Conservation (phyloP, 2,797 vertebrate genomes). For the Liasis olivaceus region DNA sequence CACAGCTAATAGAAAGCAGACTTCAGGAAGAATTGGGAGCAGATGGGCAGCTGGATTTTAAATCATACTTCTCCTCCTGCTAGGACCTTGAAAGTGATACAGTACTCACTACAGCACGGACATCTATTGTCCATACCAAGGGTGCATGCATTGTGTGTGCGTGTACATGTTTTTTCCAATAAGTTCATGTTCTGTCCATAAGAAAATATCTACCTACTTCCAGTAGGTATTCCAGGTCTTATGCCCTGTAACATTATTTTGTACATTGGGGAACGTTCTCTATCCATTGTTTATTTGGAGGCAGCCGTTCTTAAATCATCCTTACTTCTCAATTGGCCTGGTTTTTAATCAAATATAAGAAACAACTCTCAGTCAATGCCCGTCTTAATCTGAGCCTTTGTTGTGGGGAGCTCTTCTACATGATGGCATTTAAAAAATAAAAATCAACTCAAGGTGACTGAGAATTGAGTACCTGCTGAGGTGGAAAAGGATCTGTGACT, state of each 20-base stretch:
- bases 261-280: not conserved
- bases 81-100: slow-evolving; percentile 65
- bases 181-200: too few species aligned
- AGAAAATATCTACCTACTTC: not conserved
- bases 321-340: not conserved
- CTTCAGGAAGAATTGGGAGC: slow-evolving; percentile 65
- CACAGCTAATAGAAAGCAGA: slow-evolving; percentile 68
- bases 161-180: not conserved
- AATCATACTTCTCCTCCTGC: slow-evolving; percentile 69
- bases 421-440: not conserved
- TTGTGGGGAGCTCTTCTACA: not conserved
- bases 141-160: slow-evolving; percentile 15
- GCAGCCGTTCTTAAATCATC: not conserved
- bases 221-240: not conserved
- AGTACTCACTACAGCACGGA: slow-evolving; percentile 63
- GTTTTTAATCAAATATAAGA: not conserved
- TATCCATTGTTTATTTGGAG: not conserved
- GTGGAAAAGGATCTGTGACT: not conserved
- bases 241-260: not conserved
- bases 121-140: slow-evolving; percentile 59
- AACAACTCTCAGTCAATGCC: not conserved
- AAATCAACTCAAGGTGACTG: not conserved
- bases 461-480: not conserved
- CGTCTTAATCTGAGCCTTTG: not conserved
- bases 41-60: slow-evolving; percentile 70